Conservation (phyloP, 2,888 invertebrate species). For the Ypsolopha scabrella region DNA sequence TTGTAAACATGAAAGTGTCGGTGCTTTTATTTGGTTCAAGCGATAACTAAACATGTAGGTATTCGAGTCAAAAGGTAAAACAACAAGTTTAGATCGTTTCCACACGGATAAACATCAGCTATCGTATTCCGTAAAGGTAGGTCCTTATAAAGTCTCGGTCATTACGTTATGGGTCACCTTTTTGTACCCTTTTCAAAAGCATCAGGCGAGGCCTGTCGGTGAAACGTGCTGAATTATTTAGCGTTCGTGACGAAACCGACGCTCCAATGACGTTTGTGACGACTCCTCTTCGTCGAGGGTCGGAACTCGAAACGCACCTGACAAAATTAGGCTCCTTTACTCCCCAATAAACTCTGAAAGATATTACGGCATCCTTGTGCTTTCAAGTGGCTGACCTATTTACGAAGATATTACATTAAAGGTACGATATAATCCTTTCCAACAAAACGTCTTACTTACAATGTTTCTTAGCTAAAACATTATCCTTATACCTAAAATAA, state of each 20-base stretch:
- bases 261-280: slow-evolving; percentile 27
- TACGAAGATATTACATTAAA: too few relatives aligned
- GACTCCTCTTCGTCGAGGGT: slow-evolving; percentile 6
- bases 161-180: slow-evolving; percentile 28
- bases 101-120: slow-evolving; percentile 16
- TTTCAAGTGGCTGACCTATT: too few relatives aligned
- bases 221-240: slow-evolving; percentile 47
- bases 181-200: slow-evolving; percentile 39
- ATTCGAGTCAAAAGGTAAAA: background rate
- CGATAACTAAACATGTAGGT: background rate
- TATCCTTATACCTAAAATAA: too few relatives aligned
- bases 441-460: too few relatives aligned
- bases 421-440: too few relatives aligned
- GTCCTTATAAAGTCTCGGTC: slow-evolving; percentile 22
- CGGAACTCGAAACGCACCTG: slow-evolving; percentile 3
- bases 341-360: too few relatives aligned
- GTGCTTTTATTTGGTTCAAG: background rate
- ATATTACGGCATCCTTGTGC: too few relatives aligned
- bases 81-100: slow-evolving; percentile 7
- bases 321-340: background rate
- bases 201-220: slow-evolving; percentile 33
- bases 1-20: background rate
- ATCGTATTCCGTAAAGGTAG: slow-evolving; percentile 19
- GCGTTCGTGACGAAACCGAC: slow-evolving; percentile 21
- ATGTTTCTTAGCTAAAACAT: too few relatives aligned